These are phyloP conservation scores for Muscina levida DNA, from an alignment of 2,888 invertebrate species.

Conservation along the genomic window DNA sequence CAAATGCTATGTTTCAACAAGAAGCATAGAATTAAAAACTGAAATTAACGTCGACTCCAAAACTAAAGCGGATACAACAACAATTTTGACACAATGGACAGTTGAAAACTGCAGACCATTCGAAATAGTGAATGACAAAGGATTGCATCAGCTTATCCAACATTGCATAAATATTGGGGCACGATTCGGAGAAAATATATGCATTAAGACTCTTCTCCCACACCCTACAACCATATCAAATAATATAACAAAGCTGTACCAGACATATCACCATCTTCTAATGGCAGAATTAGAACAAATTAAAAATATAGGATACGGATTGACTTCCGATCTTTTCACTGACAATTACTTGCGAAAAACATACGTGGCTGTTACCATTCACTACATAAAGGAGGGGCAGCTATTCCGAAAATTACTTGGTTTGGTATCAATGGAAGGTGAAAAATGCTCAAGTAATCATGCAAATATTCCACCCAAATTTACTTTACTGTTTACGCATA, in stretches of 20 bases:
- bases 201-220: not conserved
- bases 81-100: no score
- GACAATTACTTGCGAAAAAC: conserved; percentile 31
- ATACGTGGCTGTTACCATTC: conserved; percentile 19
- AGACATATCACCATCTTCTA: not conserved
- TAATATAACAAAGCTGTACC: conserved; percentile 1
- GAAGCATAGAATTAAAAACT: no score
- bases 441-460: conserved; percentile 22
- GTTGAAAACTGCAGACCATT: conserved; percentile 1
- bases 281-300: not conserved
- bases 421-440: conserved; percentile 11
- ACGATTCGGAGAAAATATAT: conserved; percentile 7
- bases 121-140: not conserved
- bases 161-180: not conserved
- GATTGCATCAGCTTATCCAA: not conserved
- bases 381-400: not conserved
- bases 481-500: no score
- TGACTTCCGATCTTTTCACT: conserved; percentile 24
- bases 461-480: not conserved
- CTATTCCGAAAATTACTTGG: conserved; percentile 6
- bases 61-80: no score
- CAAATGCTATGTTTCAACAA: no score
- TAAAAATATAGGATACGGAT: conserved; percentile 21
- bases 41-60: no score
- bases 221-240: not conserved